Evolutionary conservation across 2,888 invertebrate species (phyloP), one percentile per base, ranked within the genome.

Genomic region (Epicampocera succincta): DNA sequence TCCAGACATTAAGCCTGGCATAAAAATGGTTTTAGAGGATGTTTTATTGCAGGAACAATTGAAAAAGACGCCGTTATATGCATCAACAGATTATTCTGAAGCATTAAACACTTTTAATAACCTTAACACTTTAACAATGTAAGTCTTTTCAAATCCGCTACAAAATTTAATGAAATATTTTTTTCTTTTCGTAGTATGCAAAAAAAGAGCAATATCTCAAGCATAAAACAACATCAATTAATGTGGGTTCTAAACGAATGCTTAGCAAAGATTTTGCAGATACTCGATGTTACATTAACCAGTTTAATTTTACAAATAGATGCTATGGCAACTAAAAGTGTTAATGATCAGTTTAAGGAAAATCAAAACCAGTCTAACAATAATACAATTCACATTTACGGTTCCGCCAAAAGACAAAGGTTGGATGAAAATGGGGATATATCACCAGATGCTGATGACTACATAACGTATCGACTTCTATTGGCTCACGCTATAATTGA

Each of bases 401-500:
- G 65, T 50, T 66, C 63, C 19, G 3, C 29, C 17, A 83, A 82
- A 76, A 84, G 78, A 61, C 77, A 75, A 54, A 68, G 76, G 42
- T 8, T 83, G 60, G 69, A 73, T 0, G 52, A 76, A 33, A 66
- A 58, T 5, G 74, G 68, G 2, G 66, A 58, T 5, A 77, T 80
- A 77, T 12, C 19, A 0, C 13, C 85, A 9, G 71, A 68, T 40
- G 33, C 21, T 12, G 84, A 84, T 6, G 85, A 83, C 44, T 82
- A 83, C 6, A 84, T 88, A 48, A 69, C 66, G 3, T 84, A 83
- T 12, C 86, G 88, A 8, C 85, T 87, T 69, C 77, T 85, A 1
- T 78, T 90, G 52, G 88, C 91, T 15, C 93, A 93, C 86, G 91
- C 93, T 6, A 92, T 94, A 50, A 92, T 93, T 0, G 93, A 94